Evolutionary conservation across 2,797 vertebrate genomes (phyloP).

Genomic region (Hephaestus fuliginosus): DNA sequence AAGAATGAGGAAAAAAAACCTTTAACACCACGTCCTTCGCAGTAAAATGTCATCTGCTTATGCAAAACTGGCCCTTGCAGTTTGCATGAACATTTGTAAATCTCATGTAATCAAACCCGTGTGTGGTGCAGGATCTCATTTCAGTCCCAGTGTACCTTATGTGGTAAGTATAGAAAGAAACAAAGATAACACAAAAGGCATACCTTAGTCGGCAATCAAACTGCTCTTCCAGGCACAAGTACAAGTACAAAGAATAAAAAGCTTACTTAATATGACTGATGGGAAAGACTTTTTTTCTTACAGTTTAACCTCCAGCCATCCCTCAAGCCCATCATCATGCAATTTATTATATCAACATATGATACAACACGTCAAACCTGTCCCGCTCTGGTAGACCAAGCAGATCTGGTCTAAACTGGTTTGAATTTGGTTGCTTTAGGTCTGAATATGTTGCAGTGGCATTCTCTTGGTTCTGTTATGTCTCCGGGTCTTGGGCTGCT

Average conservation of each 20-base stretch:
- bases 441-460: constrained; percentile 51
- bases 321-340: constrained; percentile 16
- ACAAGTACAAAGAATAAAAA: not conserved
- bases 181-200: not conserved
- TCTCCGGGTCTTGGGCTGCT: constrained; percentile 60
- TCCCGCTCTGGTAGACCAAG: constrained; percentile 12
- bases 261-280: constrained; percentile 1
- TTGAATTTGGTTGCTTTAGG: constrained; percentile 21
- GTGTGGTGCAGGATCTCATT: not conserved
- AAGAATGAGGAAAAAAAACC: not conserved
- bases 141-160: not conserved
- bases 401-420: constrained; percentile 55
- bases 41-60: not conserved
- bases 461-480: constrained; percentile 64
- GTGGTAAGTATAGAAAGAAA: not conserved
- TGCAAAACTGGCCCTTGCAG: not conserved
- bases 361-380: constrained; percentile 16
- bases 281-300: constrained; percentile 4
- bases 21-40: not conserved
- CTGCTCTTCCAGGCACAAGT: not conserved
- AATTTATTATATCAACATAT: constrained; percentile 25
- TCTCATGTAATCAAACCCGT: not conserved
- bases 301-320: constrained; percentile 14
- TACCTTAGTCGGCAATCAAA: not conserved
- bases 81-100: constrained; percentile 6